Base-by-base conservation (phyloP, 37 sponge, comb jelly and placozoan species). In the Mnemiopsis leidyi region DNA sequence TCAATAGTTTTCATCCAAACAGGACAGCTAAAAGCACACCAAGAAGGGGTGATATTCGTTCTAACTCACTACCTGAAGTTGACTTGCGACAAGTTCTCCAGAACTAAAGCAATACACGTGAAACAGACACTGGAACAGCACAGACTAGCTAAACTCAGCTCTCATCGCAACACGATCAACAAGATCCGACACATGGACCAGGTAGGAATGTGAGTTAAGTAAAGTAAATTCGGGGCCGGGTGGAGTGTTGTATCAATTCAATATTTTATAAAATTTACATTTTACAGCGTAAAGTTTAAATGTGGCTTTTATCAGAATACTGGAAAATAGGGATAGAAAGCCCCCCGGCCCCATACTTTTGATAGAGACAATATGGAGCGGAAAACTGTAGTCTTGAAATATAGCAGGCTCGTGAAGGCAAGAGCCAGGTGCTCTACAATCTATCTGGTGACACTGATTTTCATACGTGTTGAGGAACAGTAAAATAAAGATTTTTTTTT, bases 121-220 rank as follows among this genome's bases (percentile, higher is more conserved):
- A 82, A 82, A 30, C 82, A 82, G 38, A 34, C 82, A 30, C 36
- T 82, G 82, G 82, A 82, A 82, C 82, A 82, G 23, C 82, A 34
- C 38, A 31, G 82, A 34, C 29, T 82, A 32, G 35, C 82, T 34
- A 30, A 30, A 34, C 82, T 82, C 82, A 82, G 82, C 38, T 82
- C 82, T 5, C 82, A 82, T 30, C 25, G 73, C 29, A 71, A 71
- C 73, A 31, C 35, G 2, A 34, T 82, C 23, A 7, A 31, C 23
- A 82, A 18, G 23, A 82, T 82, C 20, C 82, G 82, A 23, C 20
- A 30, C 36, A 82, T 82, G 82, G 82, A 82, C 5, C 82, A 82
- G 82, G 82, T 82, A 35, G 9, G 16, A 34, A 5, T 36, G 3
- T 31, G 5, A 7, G 36, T 82, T 48, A 48, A 13, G 61, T 48